A percentile compares a stretch with the other conserved stretches of the same genome.
phyloP scores from a whole-genome alignment of 2,888 invertebrate genomes.

The Acleris laterana region DNA sequence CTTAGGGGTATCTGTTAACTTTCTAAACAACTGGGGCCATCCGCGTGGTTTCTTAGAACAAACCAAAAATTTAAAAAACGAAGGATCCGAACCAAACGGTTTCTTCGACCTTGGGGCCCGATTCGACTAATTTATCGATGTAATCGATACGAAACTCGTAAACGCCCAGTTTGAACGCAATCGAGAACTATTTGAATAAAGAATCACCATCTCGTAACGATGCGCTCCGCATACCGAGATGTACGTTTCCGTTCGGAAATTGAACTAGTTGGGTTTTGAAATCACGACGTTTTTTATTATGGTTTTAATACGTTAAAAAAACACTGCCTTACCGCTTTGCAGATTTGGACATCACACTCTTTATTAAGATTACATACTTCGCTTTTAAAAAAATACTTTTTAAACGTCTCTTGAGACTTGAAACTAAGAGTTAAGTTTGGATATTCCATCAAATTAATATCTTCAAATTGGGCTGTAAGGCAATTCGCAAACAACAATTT shows the following conservation, averaged over 20 bases:
- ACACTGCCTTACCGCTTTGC: too few relatives aligned
- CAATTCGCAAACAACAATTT: conserved; percentile 31
- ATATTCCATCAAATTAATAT: conserved; percentile 1
- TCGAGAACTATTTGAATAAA: conserved; percentile 42
- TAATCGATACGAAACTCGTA: conserved; percentile 48
- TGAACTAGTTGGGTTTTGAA: conserved; percentile 20
- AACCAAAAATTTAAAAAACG: conserved; percentile 13
- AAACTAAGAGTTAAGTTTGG: neutral
- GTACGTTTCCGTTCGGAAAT: conserved; percentile 17
- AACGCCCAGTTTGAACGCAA: conserved; percentile 45
- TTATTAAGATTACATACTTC: too few relatives aligned
- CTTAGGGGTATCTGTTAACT: conserved; percentile 37
- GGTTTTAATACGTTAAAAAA: neutral
- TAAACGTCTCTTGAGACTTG: too few relatives aligned
- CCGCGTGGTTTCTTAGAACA: conserved; percentile 22
- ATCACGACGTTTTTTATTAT: conserved; percentile 5
- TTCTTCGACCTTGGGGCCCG: conserved; percentile 40
- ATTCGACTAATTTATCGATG: conserved; percentile 45
- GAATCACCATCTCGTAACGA: conserved; percentile 24
- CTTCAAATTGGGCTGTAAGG: conserved; percentile 1
- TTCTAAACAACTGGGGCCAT: conserved; percentile 33
- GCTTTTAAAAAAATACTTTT: too few relatives aligned
- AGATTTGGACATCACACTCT: too few relatives aligned
- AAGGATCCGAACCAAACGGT: conserved; percentile 21
- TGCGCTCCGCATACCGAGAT: conserved; percentile 18